A percentile compares a stretch with the other conserved stretches of the same genome.
These are phyloP conservation scores for Picathartes gymnocephalus DNA, from an alignment of 2,113 vertebrate species.

Conservation along the genomic window DNA sequence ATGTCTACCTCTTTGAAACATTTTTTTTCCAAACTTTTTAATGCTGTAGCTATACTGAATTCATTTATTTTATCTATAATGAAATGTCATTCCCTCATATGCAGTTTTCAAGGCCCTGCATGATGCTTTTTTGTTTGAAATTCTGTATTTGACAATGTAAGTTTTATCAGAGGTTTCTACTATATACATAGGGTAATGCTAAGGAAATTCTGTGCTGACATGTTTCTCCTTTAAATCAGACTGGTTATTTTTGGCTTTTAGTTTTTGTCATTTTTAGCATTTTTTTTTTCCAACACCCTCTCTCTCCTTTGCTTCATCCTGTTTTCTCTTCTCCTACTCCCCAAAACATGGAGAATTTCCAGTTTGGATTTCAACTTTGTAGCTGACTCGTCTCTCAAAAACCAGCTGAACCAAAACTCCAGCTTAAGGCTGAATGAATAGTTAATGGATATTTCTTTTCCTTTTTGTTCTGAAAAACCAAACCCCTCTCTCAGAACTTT, in stretches of 20 bases:
- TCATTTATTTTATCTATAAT: not conserved
- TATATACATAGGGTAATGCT: not conserved
- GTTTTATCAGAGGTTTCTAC: not conserved
- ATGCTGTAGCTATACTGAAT: not conserved
- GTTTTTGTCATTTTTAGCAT: not conserved
- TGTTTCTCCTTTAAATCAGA: constrained; percentile 21
- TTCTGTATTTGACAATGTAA: not conserved
- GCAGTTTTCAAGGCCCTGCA: not conserved
- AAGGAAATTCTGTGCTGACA: not conserved
- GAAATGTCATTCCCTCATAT: not conserved
- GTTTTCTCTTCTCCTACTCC: not conserved
- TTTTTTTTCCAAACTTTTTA: not conserved
- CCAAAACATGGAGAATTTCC: constrained; percentile 8
- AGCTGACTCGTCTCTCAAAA: not conserved
- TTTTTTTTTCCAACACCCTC: not conserved
- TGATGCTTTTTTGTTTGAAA: not conserved
- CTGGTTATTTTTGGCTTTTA: constrained; percentile 24
- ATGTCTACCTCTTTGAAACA: not conserved
- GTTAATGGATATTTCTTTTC: not conserved
- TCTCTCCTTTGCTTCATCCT: not conserved
- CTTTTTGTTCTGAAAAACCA: constrained; percentile 19
- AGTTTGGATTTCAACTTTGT: constrained; percentile 2
- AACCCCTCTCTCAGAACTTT: not conserved
- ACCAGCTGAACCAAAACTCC: not conserved
- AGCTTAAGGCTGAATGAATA: not conserved